These are phyloP conservation scores for Sinodicranocentrus sp. DNA, from an alignment of 2,888 invertebrate genomes.

Conservation along the genomic window DNA sequence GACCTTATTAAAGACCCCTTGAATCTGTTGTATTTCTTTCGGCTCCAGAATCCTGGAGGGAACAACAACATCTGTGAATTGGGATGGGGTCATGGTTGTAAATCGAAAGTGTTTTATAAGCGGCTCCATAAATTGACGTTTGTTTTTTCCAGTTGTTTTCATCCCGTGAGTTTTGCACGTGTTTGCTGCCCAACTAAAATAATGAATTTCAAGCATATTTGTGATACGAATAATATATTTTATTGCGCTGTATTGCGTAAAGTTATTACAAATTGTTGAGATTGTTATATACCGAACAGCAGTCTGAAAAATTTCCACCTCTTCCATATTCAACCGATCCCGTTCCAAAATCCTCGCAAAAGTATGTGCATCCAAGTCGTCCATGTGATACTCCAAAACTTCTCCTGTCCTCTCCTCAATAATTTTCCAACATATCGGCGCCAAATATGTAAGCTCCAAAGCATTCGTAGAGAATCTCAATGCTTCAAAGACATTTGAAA, in stretches of 20 bases:
- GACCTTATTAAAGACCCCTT: constrained; percentile 19
- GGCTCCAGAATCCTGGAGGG: constrained; percentile 71
- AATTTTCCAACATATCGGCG: constrained; percentile 72
- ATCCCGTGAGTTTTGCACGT: constrained; percentile 63
- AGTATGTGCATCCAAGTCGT: constrained; percentile 65
- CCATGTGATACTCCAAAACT: constrained; percentile 68
- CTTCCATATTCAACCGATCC: constrained; percentile 70
- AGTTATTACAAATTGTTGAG: no score
- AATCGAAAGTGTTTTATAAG: constrained; percentile 72
- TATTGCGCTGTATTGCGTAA: no score
- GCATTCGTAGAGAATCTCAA: constrained; percentile 68
- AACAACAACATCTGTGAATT: constrained; percentile 67
- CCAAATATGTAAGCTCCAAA: constrained; percentile 68
- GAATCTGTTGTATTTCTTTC: constrained; percentile 67
- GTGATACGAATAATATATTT: no score
- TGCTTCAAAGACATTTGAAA: constrained; percentile 73
- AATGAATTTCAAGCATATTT: no score
- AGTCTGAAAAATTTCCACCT: constrained; percentile 71
- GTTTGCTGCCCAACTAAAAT: constrained; percentile 71
- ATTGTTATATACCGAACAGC: constrained; percentile 73
- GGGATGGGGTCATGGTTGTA: constrained; percentile 65
- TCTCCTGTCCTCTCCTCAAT: constrained; percentile 68
- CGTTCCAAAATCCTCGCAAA: constrained; percentile 68
- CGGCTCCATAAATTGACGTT: constrained; percentile 66
- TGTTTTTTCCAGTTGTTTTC: constrained; percentile 71